Evolutionary conservation across 2,888 invertebrate genomes (phyloP).

Genomic region (Mythimna vitellina): DNA sequence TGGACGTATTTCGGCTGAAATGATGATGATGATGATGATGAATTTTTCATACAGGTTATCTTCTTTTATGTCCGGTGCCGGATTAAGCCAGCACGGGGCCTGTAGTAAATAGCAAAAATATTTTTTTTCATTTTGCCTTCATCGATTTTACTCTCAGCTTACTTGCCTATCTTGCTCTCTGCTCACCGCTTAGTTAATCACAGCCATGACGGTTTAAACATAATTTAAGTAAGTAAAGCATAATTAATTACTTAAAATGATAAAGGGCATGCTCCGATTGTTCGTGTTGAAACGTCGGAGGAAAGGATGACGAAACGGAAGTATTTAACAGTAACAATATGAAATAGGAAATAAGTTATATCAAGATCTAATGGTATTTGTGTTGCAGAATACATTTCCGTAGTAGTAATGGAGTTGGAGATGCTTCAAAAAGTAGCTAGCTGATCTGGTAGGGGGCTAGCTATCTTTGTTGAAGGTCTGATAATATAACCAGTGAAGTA

Average conservation of each 20-base stretch:
- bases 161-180: neutral
- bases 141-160: no score
- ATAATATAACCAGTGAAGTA: neutral
- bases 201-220: conserved; percentile 19
- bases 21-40: no score
- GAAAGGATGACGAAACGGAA: conserved; percentile 52
- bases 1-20: no score
- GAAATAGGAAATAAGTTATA: conserved; percentile 53
- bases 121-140: no score
- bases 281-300: conserved; percentile 50
- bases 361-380: conserved; percentile 33
- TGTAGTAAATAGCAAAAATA: no score
- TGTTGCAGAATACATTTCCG: neutral
- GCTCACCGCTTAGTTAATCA: neutral
- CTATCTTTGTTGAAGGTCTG: neutral
- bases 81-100: no score
- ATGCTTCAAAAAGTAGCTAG: neutral
- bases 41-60: no score
- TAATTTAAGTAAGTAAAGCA: conserved; percentile 27
- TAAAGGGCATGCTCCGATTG: conserved; percentile 58
- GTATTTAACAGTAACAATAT: conserved; percentile 4
- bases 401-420: no score
- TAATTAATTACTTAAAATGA: conserved; percentile 48
- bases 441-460: neutral
- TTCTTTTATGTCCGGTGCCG: no score